A percentile compares a stretch with the other conserved stretches of the same genome.
phyloP scores from a whole-genome alignment of 2,888 invertebrate species.

The Frankliniella fusca region DNA sequence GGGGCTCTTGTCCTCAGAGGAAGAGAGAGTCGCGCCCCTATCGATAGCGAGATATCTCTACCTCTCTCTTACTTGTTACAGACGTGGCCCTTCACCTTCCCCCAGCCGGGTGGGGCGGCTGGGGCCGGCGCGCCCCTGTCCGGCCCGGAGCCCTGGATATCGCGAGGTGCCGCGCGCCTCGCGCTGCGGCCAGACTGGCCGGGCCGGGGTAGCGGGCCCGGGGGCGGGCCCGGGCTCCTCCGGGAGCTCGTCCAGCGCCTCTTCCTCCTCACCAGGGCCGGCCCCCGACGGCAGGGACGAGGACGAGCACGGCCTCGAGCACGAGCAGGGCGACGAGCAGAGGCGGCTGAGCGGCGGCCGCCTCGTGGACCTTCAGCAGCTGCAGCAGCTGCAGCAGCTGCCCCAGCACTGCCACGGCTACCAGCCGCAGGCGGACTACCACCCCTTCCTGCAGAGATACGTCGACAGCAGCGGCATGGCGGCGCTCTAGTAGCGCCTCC shows the following conservation, averaged over 20 bases:
- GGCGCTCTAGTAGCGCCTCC: neutral
- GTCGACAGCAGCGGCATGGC: neutral
- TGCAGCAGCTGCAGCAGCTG: neutral
- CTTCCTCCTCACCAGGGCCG: neutral
- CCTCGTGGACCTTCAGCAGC: neutral
- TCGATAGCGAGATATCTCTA: too few species aligned
- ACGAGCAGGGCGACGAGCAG: neutral
- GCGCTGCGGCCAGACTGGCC: neutral
- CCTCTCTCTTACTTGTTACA: neutral
- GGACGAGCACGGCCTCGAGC: neutral
- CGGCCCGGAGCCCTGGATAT: slow-evolving; percentile 12
- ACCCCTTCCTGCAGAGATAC: slow-evolving; percentile 5
- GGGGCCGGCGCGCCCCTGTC: neutral
- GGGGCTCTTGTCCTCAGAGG: neutral
- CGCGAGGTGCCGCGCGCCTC: neutral
- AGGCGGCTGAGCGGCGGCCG: neutral
- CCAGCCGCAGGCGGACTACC: neutral
- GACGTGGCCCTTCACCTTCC: slow-evolving; percentile 14
- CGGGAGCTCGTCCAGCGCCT: neutral
- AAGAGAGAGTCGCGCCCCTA: neutral
- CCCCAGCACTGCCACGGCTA: neutral
- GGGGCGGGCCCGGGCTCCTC: neutral
- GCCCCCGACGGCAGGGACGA: neutral
- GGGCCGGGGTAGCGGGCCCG: neutral
- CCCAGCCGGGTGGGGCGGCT: neutral